Percentiles rank a stretch among this genome's conserved stretches.
Conservation (phyloP, 2,888 invertebrate genomes). For the Phengaris alcon region DNA sequence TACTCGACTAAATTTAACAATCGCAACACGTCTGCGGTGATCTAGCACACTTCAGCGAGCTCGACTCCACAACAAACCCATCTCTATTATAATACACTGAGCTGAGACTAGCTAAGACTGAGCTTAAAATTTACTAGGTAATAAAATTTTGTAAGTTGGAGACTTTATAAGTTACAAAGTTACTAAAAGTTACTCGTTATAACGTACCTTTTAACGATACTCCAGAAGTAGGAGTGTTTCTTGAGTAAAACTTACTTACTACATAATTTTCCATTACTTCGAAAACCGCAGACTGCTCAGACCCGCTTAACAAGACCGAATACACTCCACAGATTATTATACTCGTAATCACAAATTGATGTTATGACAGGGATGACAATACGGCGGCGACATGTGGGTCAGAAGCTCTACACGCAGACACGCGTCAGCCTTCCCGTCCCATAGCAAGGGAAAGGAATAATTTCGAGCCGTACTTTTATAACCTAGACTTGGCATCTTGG, state of each 20-base stretch:
- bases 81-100: slow-evolving; percentile 7
- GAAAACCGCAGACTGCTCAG: neutral
- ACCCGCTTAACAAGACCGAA: neutral
- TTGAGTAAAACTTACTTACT: neutral
- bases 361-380: slow-evolving; percentile 35
- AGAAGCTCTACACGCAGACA: slow-evolving; percentile 47
- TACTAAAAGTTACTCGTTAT: no score
- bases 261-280: neutral
- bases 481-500: slow-evolving; percentile 40
- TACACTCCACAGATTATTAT: slow-evolving; percentile 5
- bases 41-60: slow-evolving; percentile 13
- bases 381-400: slow-evolving; percentile 55
- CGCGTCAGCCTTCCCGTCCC: slow-evolving; percentile 43
- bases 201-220: no score
- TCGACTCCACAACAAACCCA: neutral
- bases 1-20: slow-evolving; percentile 24
- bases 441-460: slow-evolving; percentile 38
- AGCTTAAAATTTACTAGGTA: neutral
- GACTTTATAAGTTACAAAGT: neutral
- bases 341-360: neutral
- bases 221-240: neutral
- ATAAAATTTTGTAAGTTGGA: neutral
- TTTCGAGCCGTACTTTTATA: slow-evolving; percentile 31
- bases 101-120: neutral
- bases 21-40: slow-evolving; percentile 8